Evolutionary conservation across 35 echinoderm and acorn worm species (phyloP).

Genomic region (Stichopus chloronotus): DNA sequence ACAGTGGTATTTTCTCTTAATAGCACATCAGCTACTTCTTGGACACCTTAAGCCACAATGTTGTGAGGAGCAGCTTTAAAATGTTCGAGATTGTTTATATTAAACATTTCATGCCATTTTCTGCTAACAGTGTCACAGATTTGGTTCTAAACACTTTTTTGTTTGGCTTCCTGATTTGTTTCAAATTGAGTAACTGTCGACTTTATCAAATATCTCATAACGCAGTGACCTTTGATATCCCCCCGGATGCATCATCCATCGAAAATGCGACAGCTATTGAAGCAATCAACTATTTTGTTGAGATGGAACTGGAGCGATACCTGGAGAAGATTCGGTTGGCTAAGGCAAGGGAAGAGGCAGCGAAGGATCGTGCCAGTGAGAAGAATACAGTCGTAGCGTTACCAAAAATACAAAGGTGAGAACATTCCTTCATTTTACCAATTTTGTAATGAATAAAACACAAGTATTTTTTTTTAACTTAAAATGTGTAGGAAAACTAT

Average conservation of each 20-base stretch:
- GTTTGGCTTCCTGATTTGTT: too few species aligned
- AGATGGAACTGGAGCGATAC: slow-evolving; percentile 81
- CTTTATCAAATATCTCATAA: background rate
- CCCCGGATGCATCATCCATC: slow-evolving; percentile 69
- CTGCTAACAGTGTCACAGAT: too few species aligned
- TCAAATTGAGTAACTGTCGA: too few species aligned
- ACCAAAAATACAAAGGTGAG: slow-evolving; percentile 78
- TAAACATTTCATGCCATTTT: too few species aligned
- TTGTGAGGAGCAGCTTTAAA: too few species aligned
- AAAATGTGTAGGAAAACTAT: slow-evolving; percentile 31
- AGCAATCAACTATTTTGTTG: slow-evolving; percentile 92
- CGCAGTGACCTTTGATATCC: slow-evolving; percentile 88
- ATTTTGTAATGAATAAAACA: too few species aligned
- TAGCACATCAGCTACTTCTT: too few species aligned
- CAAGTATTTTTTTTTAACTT: background rate
- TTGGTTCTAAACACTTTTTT: too few species aligned
- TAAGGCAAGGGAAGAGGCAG: slow-evolving; percentile 58
- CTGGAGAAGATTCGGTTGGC: slow-evolving; percentile 75
- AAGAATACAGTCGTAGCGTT: slow-evolving; percentile 95
- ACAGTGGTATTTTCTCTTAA: too few species aligned
- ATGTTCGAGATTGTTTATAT: too few species aligned
- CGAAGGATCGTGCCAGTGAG: slow-evolving; percentile 30
- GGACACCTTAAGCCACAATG: too few species aligned
- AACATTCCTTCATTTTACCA: background rate
- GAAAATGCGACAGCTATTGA: slow-evolving; percentile 82